These are phyloP conservation scores for Yoshiicerus persimilis DNA, from an alignment of 1,140 invertebrate species.

Conservation along the genomic window DNA sequence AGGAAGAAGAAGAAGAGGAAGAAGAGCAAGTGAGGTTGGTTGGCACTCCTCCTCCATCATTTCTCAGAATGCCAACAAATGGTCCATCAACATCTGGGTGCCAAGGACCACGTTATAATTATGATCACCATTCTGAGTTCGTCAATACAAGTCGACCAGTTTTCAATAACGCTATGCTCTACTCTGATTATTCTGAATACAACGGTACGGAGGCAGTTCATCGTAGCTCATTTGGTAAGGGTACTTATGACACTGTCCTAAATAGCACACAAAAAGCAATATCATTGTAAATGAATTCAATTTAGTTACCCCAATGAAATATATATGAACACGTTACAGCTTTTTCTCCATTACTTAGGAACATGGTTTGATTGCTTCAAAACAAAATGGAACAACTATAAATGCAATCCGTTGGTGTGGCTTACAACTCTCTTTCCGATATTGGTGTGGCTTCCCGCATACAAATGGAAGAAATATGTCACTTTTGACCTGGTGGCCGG, in stretches of 20 bases:
- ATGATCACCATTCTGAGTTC: neutral
- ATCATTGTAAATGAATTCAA: no score
- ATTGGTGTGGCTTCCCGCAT: conserved; percentile 69
- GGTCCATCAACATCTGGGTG: neutral
- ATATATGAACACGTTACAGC: no score
- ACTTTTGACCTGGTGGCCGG: conserved; percentile 72
- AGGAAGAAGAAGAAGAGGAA: neutral
- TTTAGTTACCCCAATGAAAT: no score
- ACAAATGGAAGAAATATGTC: conserved; percentile 66
- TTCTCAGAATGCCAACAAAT: neutral
- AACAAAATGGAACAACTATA: no score
- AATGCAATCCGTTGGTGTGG: neutral
- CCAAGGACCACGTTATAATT: no score
- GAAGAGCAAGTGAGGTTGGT: neutral
- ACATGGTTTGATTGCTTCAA: neutral
- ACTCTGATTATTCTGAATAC: neutral
- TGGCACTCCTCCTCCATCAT: neutral
- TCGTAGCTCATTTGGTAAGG: neutral
- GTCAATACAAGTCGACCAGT: neutral
- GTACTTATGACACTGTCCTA: no score
- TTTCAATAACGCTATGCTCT: neutral
- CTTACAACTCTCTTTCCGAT: conserved; percentile 60
- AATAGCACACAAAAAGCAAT: no score
- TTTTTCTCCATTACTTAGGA: no score
- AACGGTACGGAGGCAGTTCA: neutral